Evolutionary conservation across 2,113 vertebrate genomes (phyloP).

Genomic region (Mohoua ochrocephala): DNA sequence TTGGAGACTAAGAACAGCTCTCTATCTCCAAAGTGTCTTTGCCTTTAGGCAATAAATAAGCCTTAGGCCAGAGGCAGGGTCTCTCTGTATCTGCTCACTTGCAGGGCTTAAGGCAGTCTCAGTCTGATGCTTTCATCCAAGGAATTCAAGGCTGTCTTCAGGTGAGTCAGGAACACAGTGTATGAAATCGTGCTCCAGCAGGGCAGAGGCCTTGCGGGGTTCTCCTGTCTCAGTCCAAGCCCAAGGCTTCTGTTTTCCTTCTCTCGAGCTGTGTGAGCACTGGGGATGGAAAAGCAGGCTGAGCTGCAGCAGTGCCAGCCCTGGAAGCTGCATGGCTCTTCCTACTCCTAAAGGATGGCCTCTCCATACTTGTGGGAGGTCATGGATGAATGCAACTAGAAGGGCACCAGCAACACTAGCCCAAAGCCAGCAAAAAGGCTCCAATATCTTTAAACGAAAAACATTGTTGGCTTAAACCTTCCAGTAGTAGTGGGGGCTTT

Average conservation of each 20-base stretch:
- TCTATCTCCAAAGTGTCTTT: neutral
- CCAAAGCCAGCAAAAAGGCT: neutral
- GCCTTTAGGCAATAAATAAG: neutral
- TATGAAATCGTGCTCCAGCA: neutral
- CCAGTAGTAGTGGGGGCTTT: neutral
- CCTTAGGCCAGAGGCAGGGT: neutral
- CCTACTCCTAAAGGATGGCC: neutral
- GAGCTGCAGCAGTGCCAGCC: neutral
- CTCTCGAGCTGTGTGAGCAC: neutral
- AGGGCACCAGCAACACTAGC: neutral
- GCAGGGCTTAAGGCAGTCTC: neutral
- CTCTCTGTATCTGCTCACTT: neutral
- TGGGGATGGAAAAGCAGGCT: neutral
- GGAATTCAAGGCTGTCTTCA: neutral
- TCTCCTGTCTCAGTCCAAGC: neutral
- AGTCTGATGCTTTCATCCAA: neutral
- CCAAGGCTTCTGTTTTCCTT: neutral
- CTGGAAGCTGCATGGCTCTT: neutral
- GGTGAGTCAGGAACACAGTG: neutral
- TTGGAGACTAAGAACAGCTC: neutral
- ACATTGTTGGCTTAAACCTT: neutral
- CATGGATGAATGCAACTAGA: neutral
- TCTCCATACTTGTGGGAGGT: neutral
- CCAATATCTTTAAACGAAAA: neutral
- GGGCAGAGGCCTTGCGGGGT: neutral